Percentiles rank a stretch among this genome's conserved stretches.
Evolutionary conservation across 2,113 vertebrate species (phyloP).

Genomic region (Columba livia): DNA sequence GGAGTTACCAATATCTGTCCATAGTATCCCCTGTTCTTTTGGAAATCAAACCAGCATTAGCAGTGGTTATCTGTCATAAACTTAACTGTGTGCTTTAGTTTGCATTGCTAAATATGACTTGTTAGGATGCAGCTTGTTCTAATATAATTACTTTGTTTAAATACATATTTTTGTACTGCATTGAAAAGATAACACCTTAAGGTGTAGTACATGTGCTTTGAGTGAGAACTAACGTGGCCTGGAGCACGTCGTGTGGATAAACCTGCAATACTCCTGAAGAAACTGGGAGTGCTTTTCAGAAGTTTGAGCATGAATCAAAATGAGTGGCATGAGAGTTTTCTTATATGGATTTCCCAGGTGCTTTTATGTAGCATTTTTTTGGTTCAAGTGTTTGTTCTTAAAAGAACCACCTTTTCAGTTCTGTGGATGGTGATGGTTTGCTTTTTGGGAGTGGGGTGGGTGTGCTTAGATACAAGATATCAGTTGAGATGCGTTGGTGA

Average conservation of each 20-base stretch:
- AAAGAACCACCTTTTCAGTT: background rate
- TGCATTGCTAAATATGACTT: background rate
- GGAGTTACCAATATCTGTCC: background rate
- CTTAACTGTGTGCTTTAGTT: background rate
- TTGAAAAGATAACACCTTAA: background rate
- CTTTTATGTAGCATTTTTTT: background rate
- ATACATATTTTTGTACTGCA: background rate
- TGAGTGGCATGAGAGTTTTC: background rate
- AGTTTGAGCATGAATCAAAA: background rate
- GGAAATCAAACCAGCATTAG: background rate
- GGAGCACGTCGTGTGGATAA: background rate
- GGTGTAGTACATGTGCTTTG: background rate
- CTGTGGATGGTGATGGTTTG: background rate
- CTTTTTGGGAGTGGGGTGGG: rapidly evolving
- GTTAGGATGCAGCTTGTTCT: background rate
- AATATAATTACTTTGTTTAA: background rate
- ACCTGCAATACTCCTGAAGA: background rate
- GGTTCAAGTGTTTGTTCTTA: background rate
- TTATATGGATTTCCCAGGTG: background rate
- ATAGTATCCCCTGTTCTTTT: background rate
- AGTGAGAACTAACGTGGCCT: background rate
- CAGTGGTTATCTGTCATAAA: background rate
- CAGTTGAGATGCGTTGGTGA: background rate
- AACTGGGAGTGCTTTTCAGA: background rate
- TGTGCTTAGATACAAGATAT: background rate